phyloP scores from a whole-genome alignment of 2,797 vertebrate species.

The Sternotherus odoratus region DNA sequence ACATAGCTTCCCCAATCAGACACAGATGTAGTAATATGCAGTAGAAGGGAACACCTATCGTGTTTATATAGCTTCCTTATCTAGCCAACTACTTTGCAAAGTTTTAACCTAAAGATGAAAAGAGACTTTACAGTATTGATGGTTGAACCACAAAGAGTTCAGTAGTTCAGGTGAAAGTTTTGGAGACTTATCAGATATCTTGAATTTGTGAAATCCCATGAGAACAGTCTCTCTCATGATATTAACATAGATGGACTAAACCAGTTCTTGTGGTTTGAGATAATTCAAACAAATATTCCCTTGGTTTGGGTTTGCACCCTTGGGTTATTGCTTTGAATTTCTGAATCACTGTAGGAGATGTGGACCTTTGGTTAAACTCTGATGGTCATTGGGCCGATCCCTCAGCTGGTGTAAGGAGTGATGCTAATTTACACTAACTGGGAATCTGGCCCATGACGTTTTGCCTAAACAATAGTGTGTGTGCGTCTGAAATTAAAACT shows the following conservation, averaged over 20 bases:
- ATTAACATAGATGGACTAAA: not conserved
- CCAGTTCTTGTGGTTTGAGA: not conserved
- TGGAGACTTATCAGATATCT: not conserved
- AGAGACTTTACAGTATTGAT: not conserved
- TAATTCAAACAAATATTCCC: not conserved
- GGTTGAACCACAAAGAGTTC: not conserved
- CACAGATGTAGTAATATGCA: not conserved
- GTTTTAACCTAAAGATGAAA: not conserved
- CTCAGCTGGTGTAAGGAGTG: rapidly evolving
- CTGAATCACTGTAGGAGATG: not conserved
- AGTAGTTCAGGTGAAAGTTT: not conserved
- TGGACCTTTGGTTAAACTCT: not conserved
- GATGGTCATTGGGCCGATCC: not conserved
- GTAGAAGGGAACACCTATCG: not conserved
- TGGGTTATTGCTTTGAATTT: not conserved
- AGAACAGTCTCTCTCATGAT: not conserved
- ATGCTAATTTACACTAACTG: not conserved
- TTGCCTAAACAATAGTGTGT: rapidly evolving
- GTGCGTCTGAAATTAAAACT: not conserved
- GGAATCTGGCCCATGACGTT: not conserved
- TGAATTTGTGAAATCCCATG: not conserved
- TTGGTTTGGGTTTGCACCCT: not conserved
- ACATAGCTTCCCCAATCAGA: not conserved
- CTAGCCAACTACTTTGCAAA: not conserved
- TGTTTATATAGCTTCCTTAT: not conserved